These are phyloP conservation scores for Amphiduros pacificus DNA, from an alignment of 2,888 invertebrate genomes.

Conservation along the genomic window DNA sequence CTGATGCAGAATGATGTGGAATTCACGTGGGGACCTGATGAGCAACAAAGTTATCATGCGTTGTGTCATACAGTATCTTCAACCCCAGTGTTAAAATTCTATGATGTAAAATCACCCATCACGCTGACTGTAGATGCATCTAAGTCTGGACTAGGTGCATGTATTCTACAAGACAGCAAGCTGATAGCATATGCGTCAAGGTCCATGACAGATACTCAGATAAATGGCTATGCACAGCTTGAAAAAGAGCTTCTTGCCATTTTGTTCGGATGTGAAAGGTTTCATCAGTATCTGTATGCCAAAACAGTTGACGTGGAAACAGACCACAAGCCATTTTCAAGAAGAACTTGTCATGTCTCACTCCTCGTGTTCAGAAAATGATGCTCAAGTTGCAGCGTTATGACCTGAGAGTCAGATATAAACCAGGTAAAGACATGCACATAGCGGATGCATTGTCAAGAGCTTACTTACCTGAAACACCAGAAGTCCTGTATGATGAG, in stretches of 20 bases:
- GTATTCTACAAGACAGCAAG: constrained; percentile 16
- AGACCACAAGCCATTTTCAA: constrained; percentile 33
- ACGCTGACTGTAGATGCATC: constrained; percentile 4
- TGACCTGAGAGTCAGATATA: constrained; percentile 4
- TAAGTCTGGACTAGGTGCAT: constrained; percentile 12
- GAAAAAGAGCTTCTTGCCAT: background rate
- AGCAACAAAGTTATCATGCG: background rate
- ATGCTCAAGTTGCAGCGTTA: constrained; percentile 29
- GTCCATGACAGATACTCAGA: constrained; percentile 10
- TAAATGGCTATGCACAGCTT: constrained; percentile 11
- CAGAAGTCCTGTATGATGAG: too few species aligned
- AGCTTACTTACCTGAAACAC: too few species aligned
- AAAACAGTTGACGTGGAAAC: constrained; percentile 11
- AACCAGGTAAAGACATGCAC: constrained; percentile 4
- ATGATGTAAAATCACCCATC: constrained; percentile 5
- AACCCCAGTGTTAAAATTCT: constrained; percentile 18
- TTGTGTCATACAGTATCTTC: background rate
- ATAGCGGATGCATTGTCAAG: constrained; percentile 7
- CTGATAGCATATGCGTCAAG: constrained; percentile 30
- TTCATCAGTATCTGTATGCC: constrained; percentile 13
- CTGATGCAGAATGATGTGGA: background rate
- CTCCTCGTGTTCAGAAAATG: constrained; percentile 32
- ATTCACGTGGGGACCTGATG: background rate
- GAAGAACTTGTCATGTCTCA: constrained; percentile 27
- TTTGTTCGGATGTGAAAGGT: constrained; percentile 2